Percentiles rank a stretch among this genome's conserved stretches.
phyloP scores from a whole-genome alignment of 2,888 invertebrate species.

The Galerucella calmariensis region DNA sequence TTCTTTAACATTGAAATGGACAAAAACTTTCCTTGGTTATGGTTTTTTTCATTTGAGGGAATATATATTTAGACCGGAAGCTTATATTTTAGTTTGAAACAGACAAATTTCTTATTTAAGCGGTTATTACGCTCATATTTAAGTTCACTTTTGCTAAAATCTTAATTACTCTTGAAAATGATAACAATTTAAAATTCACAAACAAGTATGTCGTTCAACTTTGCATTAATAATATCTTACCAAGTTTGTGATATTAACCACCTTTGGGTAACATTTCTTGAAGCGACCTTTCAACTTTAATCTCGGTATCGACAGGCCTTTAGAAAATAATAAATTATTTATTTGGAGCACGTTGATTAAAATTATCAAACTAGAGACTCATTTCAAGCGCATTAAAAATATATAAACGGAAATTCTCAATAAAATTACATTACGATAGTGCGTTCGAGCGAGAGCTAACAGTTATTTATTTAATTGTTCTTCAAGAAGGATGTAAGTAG shows the following conservation, averaged over 20 bases:
- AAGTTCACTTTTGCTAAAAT: too few relatives aligned
- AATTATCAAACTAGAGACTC: background rate
- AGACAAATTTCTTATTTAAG: too few relatives aligned
- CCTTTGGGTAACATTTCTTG: background rate
- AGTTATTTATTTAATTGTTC: background rate
- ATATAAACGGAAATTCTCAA: constrained; percentile 1
- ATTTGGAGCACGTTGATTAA: background rate
- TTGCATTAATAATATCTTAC: background rate
- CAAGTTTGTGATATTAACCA: background rate
- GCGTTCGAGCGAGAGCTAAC: background rate
- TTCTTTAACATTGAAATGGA: too few relatives aligned
- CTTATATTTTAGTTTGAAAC: too few relatives aligned
- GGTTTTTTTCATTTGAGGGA: too few relatives aligned
- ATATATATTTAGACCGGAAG: too few relatives aligned
- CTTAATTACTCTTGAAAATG: too few relatives aligned
- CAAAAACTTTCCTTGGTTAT: too few relatives aligned
- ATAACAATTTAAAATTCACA: too few relatives aligned
- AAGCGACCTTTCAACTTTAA: background rate
- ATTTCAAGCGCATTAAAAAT: background rate
- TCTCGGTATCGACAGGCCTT: background rate
- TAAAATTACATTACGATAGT: background rate
- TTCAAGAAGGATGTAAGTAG: background rate
- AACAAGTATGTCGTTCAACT: background rate
- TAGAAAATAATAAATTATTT: background rate
- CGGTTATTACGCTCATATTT: too few relatives aligned